Evolutionary conservation across 2,797 vertebrate species (phyloP).

Genomic region (Merluccius polli): DNA sequence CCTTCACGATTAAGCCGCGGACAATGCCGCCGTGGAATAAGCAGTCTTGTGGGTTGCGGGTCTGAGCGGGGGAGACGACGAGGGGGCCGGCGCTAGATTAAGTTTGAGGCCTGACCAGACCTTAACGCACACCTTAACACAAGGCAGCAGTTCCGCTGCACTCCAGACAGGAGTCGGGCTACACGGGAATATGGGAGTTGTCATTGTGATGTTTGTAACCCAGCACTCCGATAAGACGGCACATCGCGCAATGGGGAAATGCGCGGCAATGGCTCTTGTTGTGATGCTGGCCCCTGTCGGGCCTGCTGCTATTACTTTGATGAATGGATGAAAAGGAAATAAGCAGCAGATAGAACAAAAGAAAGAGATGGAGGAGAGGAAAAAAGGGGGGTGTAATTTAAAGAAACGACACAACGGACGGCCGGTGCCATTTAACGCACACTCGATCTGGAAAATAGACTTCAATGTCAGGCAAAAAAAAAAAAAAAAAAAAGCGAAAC

Average conservation of each 20-base stretch:
- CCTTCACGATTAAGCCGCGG: constrained; percentile 27
- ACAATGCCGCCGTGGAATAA: constrained; percentile 30
- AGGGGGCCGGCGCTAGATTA: not conserved
- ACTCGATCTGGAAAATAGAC: constrained; percentile 54
- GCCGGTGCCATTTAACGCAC: constrained; percentile 24
- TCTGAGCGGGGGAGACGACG: too few relatives aligned
- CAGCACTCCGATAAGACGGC: constrained; percentile 43
- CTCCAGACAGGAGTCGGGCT: not conserved
- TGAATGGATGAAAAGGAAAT: constrained; percentile 52
- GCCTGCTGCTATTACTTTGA: constrained; percentile 44
- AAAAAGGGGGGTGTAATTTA: constrained; percentile 33
- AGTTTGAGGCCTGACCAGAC: not conserved
- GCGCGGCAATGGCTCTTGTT: constrained; percentile 46
- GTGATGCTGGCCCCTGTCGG: constrained; percentile 2
- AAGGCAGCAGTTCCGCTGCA: not conserved
- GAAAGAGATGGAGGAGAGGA: constrained; percentile 22
- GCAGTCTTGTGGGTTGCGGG: not conserved
- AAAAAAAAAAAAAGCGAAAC: constrained; percentile 16
- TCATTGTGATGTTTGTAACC: constrained; percentile 11
- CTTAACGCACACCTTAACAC: not conserved
- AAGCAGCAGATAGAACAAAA: constrained; percentile 31
- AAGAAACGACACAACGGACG: constrained; percentile 26
- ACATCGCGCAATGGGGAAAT: constrained; percentile 38
- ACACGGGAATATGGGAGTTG: not conserved
- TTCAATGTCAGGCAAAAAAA: constrained; percentile 56